A percentile compares a stretch with the other conserved stretches of the same genome.
Conservation (phyloP, 1,140 invertebrate species). For the Macrobrachium nipponense region DNA sequence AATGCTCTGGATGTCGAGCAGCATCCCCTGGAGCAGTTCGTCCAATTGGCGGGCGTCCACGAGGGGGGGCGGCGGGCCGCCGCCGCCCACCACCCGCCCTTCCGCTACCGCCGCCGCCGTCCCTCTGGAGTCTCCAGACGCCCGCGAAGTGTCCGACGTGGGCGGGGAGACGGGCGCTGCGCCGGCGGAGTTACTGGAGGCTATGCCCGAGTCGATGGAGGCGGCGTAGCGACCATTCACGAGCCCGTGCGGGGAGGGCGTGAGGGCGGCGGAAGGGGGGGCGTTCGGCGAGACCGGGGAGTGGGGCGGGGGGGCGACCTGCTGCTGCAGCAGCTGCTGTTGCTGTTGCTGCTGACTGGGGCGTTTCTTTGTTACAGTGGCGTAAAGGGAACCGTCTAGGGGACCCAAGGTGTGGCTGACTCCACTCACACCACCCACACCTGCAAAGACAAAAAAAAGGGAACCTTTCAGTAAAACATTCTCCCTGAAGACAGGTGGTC, state of each 20-base stretch:
- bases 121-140: conserved; percentile 58
- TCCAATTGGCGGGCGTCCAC: conserved; percentile 74
- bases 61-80: conserved; percentile 41
- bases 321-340: conserved; percentile 25
- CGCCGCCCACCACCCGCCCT: conserved; percentile 38
- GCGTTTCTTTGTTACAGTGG: conserved; percentile 77
- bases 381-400: conserved; percentile 89
- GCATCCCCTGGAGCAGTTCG: conserved; percentile 83
- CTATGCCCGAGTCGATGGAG: conserved; percentile 87
- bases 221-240: conserved; percentile 77
- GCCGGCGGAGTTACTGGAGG: conserved; percentile 66
- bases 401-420: conserved; percentile 79
- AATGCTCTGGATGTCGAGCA: conserved; percentile 83
- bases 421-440: conserved; percentile 45
- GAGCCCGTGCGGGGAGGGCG: conserved; percentile 62
- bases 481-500: too few species aligned
- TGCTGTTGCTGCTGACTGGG: conserved; percentile 26
- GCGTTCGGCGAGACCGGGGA: conserved; percentile 54
- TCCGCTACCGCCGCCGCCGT: conserved; percentile 60
- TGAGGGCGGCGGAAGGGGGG: conserved; percentile 50
- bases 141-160: conserved; percentile 60
- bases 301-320: conserved; percentile 47
- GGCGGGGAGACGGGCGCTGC: conserved; percentile 62
- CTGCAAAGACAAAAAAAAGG: conserved; percentile 50
- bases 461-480: background rate